Evolutionary conservation across 2,797 vertebrate genomes (phyloP).

Genomic region (Arctocebus calabarensis): DNA sequence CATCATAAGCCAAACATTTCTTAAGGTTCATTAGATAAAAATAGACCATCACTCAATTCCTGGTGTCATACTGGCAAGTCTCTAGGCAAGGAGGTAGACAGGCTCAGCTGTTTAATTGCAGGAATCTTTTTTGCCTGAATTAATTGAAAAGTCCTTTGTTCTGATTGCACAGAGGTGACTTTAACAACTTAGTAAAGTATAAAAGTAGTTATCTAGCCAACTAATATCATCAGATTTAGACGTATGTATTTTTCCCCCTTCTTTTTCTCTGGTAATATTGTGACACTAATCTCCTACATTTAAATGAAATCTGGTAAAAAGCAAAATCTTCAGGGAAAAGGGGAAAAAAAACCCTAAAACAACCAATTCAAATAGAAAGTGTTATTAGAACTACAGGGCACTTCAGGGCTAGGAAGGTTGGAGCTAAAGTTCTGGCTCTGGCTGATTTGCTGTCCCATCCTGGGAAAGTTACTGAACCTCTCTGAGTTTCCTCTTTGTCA

Average conservation of each 20-base stretch:
- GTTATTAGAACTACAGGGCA: background rate
- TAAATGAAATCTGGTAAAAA: constrained; percentile 13
- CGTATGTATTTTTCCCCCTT: background rate
- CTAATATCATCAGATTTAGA: background rate
- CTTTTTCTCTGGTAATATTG: background rate
- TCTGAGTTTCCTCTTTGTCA: background rate
- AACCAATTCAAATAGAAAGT: background rate
- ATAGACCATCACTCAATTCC: background rate
- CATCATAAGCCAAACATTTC: background rate
- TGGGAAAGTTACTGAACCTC: background rate
- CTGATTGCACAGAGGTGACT: background rate
- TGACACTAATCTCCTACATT: background rate
- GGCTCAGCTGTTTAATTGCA: background rate
- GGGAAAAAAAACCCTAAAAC: background rate
- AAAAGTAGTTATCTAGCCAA: background rate
- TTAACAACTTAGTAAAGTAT: background rate
- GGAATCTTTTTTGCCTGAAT: background rate
- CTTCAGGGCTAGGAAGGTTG: background rate
- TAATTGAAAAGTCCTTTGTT: background rate
- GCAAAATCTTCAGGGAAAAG: background rate
- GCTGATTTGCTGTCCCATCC: background rate
- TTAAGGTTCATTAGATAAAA: constrained; percentile 46
- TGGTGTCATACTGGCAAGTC: background rate
- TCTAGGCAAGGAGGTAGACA: background rate
- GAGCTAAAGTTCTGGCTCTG: background rate